A percentile compares a stretch with the other conserved stretches of the same genome.
Conservation (phyloP, 2,797 vertebrate species). For the Xiphophorus birchmanni region DNA sequence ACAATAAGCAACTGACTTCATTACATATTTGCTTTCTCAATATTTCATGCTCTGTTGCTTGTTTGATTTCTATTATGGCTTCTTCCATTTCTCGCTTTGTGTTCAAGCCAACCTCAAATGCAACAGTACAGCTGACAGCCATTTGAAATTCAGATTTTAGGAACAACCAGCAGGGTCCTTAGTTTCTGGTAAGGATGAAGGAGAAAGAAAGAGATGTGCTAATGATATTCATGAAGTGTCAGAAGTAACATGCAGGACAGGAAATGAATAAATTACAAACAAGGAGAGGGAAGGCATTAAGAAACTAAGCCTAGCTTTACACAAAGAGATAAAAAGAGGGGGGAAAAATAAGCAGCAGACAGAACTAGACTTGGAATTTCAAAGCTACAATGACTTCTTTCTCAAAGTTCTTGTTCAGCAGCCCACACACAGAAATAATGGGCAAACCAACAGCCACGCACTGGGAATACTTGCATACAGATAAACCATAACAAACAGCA, state of each 20-base stretch:
- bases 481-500: constrained; percentile 45
- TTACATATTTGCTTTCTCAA: constrained; percentile 71
- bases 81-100: constrained; percentile 24
- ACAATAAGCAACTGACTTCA: constrained; percentile 53
- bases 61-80: constrained; percentile 63
- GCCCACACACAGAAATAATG: constrained; percentile 63
- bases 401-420: constrained; percentile 69
- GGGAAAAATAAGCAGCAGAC: constrained; percentile 63
- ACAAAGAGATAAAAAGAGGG: constrained; percentile 3
- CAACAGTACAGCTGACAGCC: constrained; percentile 33
- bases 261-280: constrained; percentile 18
- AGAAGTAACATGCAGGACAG: constrained; percentile 10
- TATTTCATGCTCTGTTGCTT: constrained; percentile 63
- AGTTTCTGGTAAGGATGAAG: constrained; percentile 3
- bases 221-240: constrained; percentile 48
- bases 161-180: constrained; percentile 31
- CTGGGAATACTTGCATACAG: constrained; percentile 45
- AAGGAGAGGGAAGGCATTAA: no score
- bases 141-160: constrained; percentile 58
- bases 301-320: constrained; percentile 17
- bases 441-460: constrained; percentile 43
- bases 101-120: constrained; percentile 37
- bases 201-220: constrained; percentile 22
- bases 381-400: constrained; percentile 76
- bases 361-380: constrained; percentile 71